Percentiles rank a stretch among this genome's conserved stretches.
phyloP scores from a whole-genome alignment of 2,113 vertebrate species.

The Emydocephalus ijimae region DNA sequence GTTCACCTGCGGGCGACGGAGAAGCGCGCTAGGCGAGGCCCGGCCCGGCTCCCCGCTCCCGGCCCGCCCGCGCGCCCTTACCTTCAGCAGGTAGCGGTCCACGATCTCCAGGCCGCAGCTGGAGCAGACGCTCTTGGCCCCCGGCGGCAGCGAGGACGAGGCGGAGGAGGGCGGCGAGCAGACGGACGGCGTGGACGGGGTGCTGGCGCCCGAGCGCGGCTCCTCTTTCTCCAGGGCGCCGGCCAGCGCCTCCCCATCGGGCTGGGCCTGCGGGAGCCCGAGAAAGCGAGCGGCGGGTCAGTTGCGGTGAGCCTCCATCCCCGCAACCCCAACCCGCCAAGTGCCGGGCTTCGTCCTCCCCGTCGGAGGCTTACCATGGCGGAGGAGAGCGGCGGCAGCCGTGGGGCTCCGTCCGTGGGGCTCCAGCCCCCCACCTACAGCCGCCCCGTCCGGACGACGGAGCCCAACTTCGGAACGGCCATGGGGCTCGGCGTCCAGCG shows the following conservation, averaged over 20 bases:
- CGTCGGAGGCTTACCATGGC: slow-evolving; percentile 80
- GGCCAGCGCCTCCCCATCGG: slow-evolving; percentile 86
- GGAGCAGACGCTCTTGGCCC: slow-evolving; percentile 91
- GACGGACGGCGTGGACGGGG: slow-evolving; percentile 84
- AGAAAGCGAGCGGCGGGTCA: background rate
- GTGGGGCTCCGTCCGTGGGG: slow-evolving; percentile 57
- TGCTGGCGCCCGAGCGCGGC: slow-evolving; percentile 86
- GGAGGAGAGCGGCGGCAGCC: slow-evolving; percentile 74
- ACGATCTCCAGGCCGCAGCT: slow-evolving; percentile 96
- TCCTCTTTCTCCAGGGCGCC: slow-evolving; percentile 88
- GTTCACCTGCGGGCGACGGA: slow-evolving; percentile 79
- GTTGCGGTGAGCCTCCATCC: background rate
- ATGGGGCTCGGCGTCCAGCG: slow-evolving; percentile 86
- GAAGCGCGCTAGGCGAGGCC: background rate
- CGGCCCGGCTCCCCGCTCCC: background rate
- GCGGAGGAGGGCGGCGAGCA: slow-evolving; percentile 79
- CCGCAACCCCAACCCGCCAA: no score
- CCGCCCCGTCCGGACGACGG: slow-evolving; percentile 85
- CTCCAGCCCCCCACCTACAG: slow-evolving; percentile 77
- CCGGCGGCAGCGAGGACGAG: slow-evolving; percentile 82
- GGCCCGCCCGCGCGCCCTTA: slow-evolving; percentile 46
- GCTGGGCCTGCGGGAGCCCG: slow-evolving; percentile 79
- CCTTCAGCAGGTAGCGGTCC: slow-evolving; percentile 95
- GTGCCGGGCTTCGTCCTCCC: background rate
- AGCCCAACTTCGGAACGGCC: slow-evolving; percentile 82